Evolutionary conservation across 2,888 invertebrate species (phyloP).

Genomic region (Limnephilus marmoratus): DNA sequence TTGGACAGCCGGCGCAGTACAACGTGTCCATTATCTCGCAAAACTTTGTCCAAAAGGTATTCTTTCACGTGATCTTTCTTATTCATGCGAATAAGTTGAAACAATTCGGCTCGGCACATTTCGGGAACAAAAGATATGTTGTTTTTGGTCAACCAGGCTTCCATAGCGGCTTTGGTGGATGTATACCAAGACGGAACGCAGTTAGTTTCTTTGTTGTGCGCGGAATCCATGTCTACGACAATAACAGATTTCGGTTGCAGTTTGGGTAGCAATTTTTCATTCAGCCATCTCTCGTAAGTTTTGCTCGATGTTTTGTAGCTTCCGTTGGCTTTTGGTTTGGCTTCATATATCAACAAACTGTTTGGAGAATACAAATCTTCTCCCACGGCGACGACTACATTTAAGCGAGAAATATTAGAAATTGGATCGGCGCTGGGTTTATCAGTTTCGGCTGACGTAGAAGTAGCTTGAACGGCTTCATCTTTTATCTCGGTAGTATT

Average conservation of each 20-base stretch:
- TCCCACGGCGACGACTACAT: not conserved
- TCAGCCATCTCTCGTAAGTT: not conserved
- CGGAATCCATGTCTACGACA: not conserved
- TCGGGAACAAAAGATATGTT: not conserved
- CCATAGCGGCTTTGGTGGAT: not conserved
- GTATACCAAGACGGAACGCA: not conserved
- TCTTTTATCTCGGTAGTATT: not conserved
- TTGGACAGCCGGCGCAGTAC: not conserved
- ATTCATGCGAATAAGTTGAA: not conserved
- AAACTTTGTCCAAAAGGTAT: not conserved
- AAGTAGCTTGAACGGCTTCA: not conserved
- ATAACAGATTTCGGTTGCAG: not conserved
- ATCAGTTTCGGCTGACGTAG: not conserved
- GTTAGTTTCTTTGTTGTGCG: not conserved
- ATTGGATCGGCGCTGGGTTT: not conserved
- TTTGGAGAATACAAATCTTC: not conserved
- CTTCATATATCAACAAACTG: not conserved
- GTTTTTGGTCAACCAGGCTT: not conserved
- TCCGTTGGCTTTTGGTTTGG: not conserved
- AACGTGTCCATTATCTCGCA: not conserved
- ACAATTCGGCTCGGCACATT: not conserved
- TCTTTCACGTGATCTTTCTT: not conserved
- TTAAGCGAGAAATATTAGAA: not conserved
- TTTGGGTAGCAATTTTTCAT: not conserved
- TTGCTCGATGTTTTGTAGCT: not conserved